These are phyloP conservation scores for Atractosteus spatula DNA, from an alignment of 2,113 vertebrate species.

Conservation along the genomic window DNA sequence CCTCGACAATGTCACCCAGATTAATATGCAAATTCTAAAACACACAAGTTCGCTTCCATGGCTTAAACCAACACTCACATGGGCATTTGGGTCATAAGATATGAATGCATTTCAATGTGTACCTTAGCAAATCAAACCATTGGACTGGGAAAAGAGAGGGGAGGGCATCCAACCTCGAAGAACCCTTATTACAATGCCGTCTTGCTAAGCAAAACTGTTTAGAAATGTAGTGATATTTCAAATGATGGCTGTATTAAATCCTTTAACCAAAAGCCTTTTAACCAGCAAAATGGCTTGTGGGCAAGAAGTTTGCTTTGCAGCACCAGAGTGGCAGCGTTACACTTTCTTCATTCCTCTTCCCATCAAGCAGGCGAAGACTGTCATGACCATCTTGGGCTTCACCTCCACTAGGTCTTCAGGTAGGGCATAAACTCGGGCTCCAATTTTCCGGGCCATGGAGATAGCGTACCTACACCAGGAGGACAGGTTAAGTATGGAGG, in stretches of 20 bases:
- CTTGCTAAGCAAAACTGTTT: constrained; percentile 59
- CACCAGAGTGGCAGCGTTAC: constrained; percentile 59
- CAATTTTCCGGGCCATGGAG: constrained; percentile 90
- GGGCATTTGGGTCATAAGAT: constrained; percentile 1
- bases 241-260: constrained; percentile 45
- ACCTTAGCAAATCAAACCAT: constrained; percentile 50
- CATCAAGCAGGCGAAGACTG: constrained; percentile 95
- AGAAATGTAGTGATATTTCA: constrained; percentile 49
- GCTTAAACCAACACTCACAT: background rate
- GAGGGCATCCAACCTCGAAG: constrained; percentile 47
- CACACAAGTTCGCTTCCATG: constrained; percentile 20
- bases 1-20: background rate
- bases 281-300: constrained; percentile 59
- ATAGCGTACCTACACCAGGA: constrained; percentile 73
- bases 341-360: constrained; percentile 89
- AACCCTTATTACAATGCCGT: constrained; percentile 47
- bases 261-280: constrained; percentile 65
- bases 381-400: constrained; percentile 96
- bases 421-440: constrained; percentile 85
- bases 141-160: constrained; percentile 50
- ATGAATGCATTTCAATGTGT: constrained; percentile 61
- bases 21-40: constrained; percentile 34
- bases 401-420: constrained; percentile 88
- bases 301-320: constrained; percentile 39
- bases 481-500: background rate